Conservation (phyloP, 2,113 vertebrate genomes). For the Saguinus midas region DNA sequence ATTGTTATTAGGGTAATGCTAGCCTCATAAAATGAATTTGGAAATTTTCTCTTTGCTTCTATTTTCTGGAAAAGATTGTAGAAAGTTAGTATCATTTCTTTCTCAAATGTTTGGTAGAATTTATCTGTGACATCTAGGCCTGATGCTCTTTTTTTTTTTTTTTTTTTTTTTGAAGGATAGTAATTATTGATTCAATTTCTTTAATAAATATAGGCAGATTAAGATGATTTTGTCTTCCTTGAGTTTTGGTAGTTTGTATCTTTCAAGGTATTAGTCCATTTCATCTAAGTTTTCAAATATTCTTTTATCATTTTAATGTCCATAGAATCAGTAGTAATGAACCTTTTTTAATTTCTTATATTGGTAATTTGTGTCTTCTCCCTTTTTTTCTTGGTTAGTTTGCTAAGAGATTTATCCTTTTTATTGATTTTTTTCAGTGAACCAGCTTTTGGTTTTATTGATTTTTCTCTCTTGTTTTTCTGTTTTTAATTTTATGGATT, state of each 20-base stretch:
- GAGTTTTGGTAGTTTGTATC: background rate
- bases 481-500: constrained; percentile 9
- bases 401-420: background rate
- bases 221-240: background rate
- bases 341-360: background rate
- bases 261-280: background rate
- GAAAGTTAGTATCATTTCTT: background rate
- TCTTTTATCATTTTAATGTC: background rate
- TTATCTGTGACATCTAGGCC: background rate
- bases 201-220: background rate
- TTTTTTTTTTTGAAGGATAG: background rate
- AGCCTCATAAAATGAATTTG: background rate
- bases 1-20: background rate
- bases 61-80: background rate
- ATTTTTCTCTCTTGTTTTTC: background rate
- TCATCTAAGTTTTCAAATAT: background rate
- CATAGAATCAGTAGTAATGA: background rate
- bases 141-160: background rate
- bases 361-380: background rate
- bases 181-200: background rate
- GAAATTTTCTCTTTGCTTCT: background rate
- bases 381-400: background rate
- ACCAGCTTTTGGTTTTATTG: background rate
- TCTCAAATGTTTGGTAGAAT: background rate
- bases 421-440: background rate